Evolutionary conservation across 2,888 invertebrate species (phyloP).

Genomic region (Campoplex capitator): DNA sequence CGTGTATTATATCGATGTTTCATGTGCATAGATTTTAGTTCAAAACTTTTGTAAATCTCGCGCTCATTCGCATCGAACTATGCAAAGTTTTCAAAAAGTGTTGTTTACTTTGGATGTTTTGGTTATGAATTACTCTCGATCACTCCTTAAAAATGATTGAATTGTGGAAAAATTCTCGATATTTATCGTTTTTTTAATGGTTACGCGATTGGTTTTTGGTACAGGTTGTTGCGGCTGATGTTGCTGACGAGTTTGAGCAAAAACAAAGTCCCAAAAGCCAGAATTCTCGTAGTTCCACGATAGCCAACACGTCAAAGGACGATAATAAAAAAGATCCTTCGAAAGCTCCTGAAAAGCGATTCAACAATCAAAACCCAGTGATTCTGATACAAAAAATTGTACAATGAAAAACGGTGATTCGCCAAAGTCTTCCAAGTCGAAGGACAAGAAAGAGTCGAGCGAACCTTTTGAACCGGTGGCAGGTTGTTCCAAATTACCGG

Average conservation of each 20-base stretch:
- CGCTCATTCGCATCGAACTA: neutral
- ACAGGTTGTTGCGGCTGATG: conserved; percentile 85
- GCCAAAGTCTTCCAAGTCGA: conserved; percentile 10
- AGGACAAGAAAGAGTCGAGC: neutral
- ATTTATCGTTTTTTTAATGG: neutral
- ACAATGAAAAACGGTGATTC: neutral
- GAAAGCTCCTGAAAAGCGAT: neutral
- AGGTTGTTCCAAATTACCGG: conserved; percentile 38
- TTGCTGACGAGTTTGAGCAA: conserved; percentile 72
- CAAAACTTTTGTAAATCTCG: neutral
- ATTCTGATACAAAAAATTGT: neutral
- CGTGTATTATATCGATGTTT: neutral
- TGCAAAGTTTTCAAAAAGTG: neutral
- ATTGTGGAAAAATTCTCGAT: neutral
- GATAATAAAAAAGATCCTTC: neutral
- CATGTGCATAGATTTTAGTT: neutral
- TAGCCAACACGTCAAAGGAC: neutral
- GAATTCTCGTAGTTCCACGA: neutral
- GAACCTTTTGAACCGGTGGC: conserved; percentile 8
- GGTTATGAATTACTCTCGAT: neutral
- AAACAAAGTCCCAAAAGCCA: neutral
- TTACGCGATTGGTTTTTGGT: conserved; percentile 91
- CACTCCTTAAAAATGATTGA: neutral
- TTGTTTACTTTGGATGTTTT: neutral
- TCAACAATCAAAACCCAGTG: neutral